Percentiles rank a stretch among this genome's conserved stretches.
Conservation (phyloP, 2,888 invertebrate genomes). For the Busseola fusca region DNA sequence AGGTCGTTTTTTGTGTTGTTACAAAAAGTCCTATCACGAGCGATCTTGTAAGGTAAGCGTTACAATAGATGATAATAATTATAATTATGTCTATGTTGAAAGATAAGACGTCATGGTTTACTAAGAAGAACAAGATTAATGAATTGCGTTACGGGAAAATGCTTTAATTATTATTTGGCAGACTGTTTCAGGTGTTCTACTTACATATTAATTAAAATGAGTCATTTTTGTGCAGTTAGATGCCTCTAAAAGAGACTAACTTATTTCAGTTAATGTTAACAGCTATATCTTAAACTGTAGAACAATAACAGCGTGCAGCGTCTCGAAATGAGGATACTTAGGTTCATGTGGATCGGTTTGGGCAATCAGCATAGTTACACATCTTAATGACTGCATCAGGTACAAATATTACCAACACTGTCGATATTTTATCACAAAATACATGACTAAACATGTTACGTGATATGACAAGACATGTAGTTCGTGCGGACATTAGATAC, state of each 20-base stretch:
- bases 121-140: constrained; percentile 41
- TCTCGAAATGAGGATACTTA: not conserved
- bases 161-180: constrained; percentile 31
- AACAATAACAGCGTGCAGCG: constrained; percentile 2
- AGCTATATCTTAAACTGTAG: constrained; percentile 10
- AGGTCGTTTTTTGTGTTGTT: constrained; percentile 55
- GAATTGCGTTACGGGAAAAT: constrained; percentile 28
- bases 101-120: constrained; percentile 42
- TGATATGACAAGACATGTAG: not conserved
- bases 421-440: not conserved
- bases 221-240: constrained; percentile 25
- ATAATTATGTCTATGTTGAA: constrained; percentile 44
- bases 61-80: constrained; percentile 61
- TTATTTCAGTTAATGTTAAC: constrained; percentile 30
- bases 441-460: not conserved
- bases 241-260: constrained; percentile 24
- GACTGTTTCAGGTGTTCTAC: constrained; percentile 23
- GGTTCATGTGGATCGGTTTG: not conserved
- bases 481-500: not conserved
- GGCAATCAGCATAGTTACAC: not conserved
- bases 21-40: constrained; percentile 58
- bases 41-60: constrained; percentile 49
- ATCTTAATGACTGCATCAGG: no score
- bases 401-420: not conserved
- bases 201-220: constrained; percentile 46